Evolutionary conservation across 2,113 vertebrate species (phyloP).

Genomic region (Hemicordylus capensis): DNA sequence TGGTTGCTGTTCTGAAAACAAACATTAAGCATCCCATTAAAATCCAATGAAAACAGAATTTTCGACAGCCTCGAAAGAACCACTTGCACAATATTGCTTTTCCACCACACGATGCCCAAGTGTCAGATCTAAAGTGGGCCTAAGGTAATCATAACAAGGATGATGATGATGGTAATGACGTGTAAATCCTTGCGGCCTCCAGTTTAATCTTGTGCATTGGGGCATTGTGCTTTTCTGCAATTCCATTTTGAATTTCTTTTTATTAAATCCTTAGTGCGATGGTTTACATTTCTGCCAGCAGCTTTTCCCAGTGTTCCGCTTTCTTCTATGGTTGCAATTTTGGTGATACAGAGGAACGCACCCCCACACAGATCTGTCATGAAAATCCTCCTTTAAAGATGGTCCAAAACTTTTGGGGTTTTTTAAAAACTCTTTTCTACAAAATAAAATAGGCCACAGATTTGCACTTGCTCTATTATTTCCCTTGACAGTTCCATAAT

Average conservation of each 20-base stretch:
- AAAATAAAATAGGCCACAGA: background rate
- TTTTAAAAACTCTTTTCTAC: background rate
- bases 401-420: background rate
- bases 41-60: background rate
- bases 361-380: constrained; percentile 6
- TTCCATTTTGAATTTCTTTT: background rate
- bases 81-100: background rate
- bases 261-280: background rate
- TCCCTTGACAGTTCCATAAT: background rate
- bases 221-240: background rate
- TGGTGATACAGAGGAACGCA: background rate
- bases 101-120: background rate
- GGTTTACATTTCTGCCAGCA: constrained; percentile 2
- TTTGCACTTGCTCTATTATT: background rate
- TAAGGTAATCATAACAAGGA: background rate
- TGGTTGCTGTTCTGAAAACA: background rate
- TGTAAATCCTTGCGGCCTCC: background rate
- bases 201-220: background rate
- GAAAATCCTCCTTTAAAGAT: constrained; percentile 1
- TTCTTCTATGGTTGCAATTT: background rate
- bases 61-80: background rate
- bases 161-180: background rate
- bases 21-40: background rate
- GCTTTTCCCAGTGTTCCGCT: background rate
- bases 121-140: background rate